These are phyloP conservation scores for Manis javanica DNA, from an alignment of 2,797 vertebrate genomes.

Conservation along the genomic window DNA sequence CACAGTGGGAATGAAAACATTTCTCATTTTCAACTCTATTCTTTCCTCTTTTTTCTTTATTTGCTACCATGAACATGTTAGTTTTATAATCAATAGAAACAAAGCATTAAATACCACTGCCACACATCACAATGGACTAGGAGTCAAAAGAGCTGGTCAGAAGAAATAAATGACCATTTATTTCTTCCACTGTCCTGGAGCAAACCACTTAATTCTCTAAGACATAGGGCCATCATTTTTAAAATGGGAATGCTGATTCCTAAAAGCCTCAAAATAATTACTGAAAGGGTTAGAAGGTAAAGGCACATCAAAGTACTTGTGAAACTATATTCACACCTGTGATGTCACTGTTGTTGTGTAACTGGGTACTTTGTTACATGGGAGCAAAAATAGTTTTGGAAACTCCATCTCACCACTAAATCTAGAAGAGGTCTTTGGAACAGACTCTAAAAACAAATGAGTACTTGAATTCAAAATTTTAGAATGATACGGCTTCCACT, in stretches of 20 bases:
- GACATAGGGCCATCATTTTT: neutral
- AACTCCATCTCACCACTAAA: constrained; percentile 56
- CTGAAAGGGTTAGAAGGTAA: neutral
- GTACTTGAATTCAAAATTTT: too few species aligned
- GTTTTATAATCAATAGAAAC: neutral
- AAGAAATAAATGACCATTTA: too few species aligned
- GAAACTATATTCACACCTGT: neutral
- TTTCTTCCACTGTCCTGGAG: neutral
- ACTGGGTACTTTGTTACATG: neutral
- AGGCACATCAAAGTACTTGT: neutral
- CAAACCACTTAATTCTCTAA: neutral
- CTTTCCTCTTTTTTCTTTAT: neutral
- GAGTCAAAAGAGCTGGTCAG: neutral
- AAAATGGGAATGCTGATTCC: neutral
- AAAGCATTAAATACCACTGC: neutral
- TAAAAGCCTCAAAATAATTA: neutral
- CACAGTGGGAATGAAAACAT: neutral
- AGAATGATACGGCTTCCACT: too few species aligned
- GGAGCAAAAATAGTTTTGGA: constrained; percentile 65
- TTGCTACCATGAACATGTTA: neutral
- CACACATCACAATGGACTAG: neutral
- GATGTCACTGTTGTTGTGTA: neutral
- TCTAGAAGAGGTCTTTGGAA: constrained; percentile 73
- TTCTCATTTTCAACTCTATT: neutral
- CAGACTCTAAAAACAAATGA: neutral